phyloP scores from a whole-genome alignment of 2,797 vertebrate genomes.

The Phoeniculus purpureus region DNA sequence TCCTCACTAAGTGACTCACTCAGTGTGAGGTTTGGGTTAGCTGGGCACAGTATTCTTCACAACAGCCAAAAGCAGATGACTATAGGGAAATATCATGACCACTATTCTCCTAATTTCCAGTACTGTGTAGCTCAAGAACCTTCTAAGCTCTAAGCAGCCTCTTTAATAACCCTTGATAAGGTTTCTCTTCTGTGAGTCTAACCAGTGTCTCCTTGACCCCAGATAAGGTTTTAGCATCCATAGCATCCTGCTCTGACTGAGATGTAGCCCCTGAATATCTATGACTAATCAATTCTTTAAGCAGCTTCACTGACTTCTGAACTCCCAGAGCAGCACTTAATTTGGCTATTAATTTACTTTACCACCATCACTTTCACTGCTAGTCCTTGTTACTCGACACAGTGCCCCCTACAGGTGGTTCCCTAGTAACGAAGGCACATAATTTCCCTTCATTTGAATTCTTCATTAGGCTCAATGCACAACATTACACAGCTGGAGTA shows the following conservation, averaged over 20 bases:
- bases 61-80: background rate
- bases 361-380: background rate
- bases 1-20: background rate
- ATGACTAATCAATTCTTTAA: constrained; percentile 5
- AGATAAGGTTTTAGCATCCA: background rate
- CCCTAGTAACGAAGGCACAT: background rate
- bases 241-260: background rate
- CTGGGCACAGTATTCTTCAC: background rate
- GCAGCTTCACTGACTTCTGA: constrained; percentile 11
- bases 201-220: background rate
- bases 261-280: background rate
- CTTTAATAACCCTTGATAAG: background rate
- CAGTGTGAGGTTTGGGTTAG: background rate
- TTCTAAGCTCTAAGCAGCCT: background rate
- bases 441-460: background rate
- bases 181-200: background rate
- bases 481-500: background rate
- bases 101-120: background rate
- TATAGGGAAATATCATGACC: background rate
- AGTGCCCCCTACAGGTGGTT: background rate
- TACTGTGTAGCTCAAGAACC: background rate
- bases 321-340: background rate
- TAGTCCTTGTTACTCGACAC: background rate
- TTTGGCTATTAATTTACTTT: constrained; percentile 44
- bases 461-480: background rate